Percentiles rank a stretch among this genome's conserved stretches.
Conservation (phyloP, 2,888 invertebrate species). For the Theretra japonica region DNA sequence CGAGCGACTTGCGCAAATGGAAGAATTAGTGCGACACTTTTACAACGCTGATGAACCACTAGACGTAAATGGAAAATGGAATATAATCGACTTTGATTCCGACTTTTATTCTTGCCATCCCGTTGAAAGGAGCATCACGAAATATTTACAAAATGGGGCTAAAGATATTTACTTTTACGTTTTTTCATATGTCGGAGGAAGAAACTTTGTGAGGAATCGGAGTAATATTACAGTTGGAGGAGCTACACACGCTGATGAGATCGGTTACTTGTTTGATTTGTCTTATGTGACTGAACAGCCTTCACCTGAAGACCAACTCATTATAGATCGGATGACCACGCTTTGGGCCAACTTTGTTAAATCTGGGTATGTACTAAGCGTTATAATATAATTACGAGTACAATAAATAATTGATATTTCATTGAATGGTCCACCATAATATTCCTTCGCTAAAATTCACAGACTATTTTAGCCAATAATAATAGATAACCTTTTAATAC, state of each 20-base stretch:
- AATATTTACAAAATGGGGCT: conserved; percentile 51
- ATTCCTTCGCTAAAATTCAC: too few species aligned
- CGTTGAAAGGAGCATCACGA: conserved; percentile 48
- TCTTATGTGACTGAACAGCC: conserved; percentile 45
- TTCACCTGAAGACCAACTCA: conserved; percentile 49
- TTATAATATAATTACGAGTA: too few species aligned
- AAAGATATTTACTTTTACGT: conserved; percentile 56
- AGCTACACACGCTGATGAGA: conserved; percentile 55
- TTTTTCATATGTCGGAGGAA: conserved; percentile 60
- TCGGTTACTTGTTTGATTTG: conserved; percentile 58
- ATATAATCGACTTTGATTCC: conserved; percentile 53
- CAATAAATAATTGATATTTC: too few species aligned
- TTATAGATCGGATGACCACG: conserved; percentile 56
- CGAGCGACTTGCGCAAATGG: conserved; percentile 44
- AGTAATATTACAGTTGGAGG: conserved; percentile 50
- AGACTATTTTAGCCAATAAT: too few species aligned
- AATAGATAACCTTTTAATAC: too few species aligned
- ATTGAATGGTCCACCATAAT: too few species aligned
- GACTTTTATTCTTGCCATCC: conserved; percentile 56
- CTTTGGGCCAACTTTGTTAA: conserved; percentile 63
- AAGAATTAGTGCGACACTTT: conserved; percentile 54
- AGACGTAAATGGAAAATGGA: conserved; percentile 38
- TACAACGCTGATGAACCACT: conserved; percentile 60
- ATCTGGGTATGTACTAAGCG: conserved; percentile 59
- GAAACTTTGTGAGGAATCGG: conserved; percentile 54